A percentile compares a stretch with the other conserved stretches of the same genome.
Conservation (phyloP, 2,888 invertebrate species). For the Folsomia candida region DNA sequence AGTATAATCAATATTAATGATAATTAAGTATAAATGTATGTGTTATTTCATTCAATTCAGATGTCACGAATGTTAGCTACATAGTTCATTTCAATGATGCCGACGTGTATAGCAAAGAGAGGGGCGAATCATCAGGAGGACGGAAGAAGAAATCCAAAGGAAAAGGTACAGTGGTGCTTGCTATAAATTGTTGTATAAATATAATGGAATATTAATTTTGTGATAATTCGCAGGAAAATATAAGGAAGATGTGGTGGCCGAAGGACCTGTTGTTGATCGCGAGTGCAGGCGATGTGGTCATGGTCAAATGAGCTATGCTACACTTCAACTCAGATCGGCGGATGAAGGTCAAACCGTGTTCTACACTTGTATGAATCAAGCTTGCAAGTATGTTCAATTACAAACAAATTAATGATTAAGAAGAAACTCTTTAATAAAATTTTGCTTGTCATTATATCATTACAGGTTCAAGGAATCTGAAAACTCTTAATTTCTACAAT, state of each 20-base stretch:
- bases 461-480: conserved; percentile 70
- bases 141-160: conserved; percentile 5
- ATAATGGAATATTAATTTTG: background rate
- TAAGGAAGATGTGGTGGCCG: conserved; percentile 59
- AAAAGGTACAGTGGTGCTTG: no score
- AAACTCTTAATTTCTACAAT: conserved; percentile 61
- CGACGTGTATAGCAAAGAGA: conserved; percentile 54
- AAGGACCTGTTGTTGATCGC: conserved; percentile 77
- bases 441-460: conserved; percentile 26
- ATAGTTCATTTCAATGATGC: conserved; percentile 69
- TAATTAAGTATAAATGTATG: background rate
- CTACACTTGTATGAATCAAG: conserved; percentile 76
- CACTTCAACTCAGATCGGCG: conserved; percentile 89
- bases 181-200: background rate
- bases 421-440: background rate
- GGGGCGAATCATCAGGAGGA: background rate
- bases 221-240: conserved; percentile 30
- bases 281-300: conserved; percentile 83
- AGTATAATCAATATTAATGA: background rate
- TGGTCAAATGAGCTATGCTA: conserved; percentile 91
- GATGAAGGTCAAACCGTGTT: conserved; percentile 99
- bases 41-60: background rate
- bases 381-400: conserved; percentile 71
- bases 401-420: no score
- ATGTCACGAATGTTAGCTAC: no score